Evolutionary conservation across 1,140 invertebrate genomes (phyloP), one percentile per base, ranked within the genome.

Genomic region (Apis laboriosa): DNA sequence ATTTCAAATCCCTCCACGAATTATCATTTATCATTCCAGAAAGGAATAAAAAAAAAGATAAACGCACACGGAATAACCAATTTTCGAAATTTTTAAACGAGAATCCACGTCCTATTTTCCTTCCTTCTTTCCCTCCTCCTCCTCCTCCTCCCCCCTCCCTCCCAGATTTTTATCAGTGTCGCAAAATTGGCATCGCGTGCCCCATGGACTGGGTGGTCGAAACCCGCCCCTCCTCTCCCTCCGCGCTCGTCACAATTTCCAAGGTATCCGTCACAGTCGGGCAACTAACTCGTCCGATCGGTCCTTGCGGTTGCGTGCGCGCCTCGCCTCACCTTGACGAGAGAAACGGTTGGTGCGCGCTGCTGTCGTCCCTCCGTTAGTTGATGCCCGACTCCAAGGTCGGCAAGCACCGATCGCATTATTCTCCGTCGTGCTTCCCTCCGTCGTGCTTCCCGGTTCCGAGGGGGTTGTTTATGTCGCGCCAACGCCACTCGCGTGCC

Each of bases 311-410:
- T 43, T 84, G 83, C 56, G 63, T 51, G 56, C 1, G n/a, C 58
- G 70, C 21, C 9, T 34, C 51, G 61, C 67, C 64, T 84, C 70
- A 85, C 86, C 87, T 88, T 88, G 86, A 85, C 53, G 64, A 72
- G 77, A 77, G n/a, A 64, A 56, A 49, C 21, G 51, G 24, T 24
- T 24, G 55, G 21, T 77, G 73, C 34, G 71, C 74, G n/a, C 81
- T 84, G 81, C 2, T 34, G 34, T 43, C 34, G 34, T 86, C 86
- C 66, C 24, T 24, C 68, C 82, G 74, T 21, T 74, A 80, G 77
- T 84, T 74, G 71, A 82, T 81, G 82, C 87, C 66, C 12, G 60
- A 21, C 21, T 9, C 21, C 86, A 88, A 88, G 87, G 87, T 84
- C 86, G 80, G 7, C 34, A 3, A 66, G 17, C n/a, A 67, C 53